Conservation (phyloP, 2,888 invertebrate genomes). For the Azorinus chamasolen region DNA sequence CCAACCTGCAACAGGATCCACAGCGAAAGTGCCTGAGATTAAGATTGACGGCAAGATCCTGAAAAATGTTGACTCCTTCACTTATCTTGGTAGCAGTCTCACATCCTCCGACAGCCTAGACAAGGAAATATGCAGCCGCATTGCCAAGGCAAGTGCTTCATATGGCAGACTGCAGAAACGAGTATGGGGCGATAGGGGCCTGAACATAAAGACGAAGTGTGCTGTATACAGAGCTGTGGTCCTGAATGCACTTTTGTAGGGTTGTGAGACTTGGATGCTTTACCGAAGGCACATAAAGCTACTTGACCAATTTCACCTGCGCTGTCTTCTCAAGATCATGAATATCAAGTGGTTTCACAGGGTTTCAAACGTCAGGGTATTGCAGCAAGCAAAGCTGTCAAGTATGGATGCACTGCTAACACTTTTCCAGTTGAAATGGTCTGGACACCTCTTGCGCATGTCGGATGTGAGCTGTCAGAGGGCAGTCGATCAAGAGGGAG, state of each 20-base stretch:
- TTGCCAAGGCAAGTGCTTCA: slow-evolving; percentile 2
- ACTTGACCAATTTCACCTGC: not conserved
- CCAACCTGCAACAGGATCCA: slow-evolving; percentile 1
- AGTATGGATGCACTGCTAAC: slow-evolving; percentile 1
- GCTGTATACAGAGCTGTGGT: slow-evolving; percentile 2
- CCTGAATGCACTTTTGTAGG: not conserved
- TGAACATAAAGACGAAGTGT: not conserved
- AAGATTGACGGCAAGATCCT: not conserved
- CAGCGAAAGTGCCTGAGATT: not conserved
- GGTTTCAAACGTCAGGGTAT: not conserved
- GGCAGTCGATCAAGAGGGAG: not conserved
- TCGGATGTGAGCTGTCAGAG: not conserved
- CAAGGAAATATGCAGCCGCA: not conserved
- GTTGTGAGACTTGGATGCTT: not conserved
- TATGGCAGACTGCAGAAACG: not conserved
- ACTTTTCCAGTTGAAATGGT: slow-evolving; percentile 2
- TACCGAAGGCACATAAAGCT: slow-evolving; percentile 2
- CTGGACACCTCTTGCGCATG: not conserved
- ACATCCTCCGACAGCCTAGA: not conserved
- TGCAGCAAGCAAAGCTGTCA: not conserved
- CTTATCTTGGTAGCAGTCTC: slow-evolving; percentile 2
- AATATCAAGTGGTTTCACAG: not conserved
- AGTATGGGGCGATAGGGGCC: not conserved
- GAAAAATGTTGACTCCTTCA: not conserved
- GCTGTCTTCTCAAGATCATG: not conserved